Evolutionary conservation across 2,797 vertebrate genomes (phyloP), one percentile per base, ranked within the genome.

Genomic region (Onychomys arenicola): DNA sequence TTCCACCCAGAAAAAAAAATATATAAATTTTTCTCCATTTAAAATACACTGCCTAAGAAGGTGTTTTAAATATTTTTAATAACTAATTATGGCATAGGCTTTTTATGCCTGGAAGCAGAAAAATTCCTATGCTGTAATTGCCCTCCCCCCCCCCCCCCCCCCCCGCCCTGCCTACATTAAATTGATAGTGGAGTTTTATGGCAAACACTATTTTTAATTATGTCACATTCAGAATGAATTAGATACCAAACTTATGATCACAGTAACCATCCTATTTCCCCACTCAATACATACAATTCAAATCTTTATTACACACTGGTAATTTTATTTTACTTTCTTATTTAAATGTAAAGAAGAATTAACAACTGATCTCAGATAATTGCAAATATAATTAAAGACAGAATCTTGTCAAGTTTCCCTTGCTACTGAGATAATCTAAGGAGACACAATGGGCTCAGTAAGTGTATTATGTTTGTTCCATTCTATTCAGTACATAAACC

Each of bases 101-200:
- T 4, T 34, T 67, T 40, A 75, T 57, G 4, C 2, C 49, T 43
- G 55, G 19, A 57, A 59, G 2, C 21, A 91, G 88, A 21, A 61
- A 69, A 88, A 94, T 32, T 88, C 29, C 34, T 49, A 49, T 11
- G 16, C 29, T 87, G 34, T 46, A 32, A 5, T 89, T 84, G 13
- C 27, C 0, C 9, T 11, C 2, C 23, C 46, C 9, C 6, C 6
- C 7, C 2, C 23, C 46, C 9, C 6, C 6, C 7, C n/a, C n/a
- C n/a, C n/a, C n/a, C n/a, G n/a, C n/a, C n/a, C n/a, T n/a, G n/a
- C 6, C 27, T 65, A 63, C 34, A 83, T 34, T 32, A 23, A 91
- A 52, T 2, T 52, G 59, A 88, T 46, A 89, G 63, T 55, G 3
- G 6, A 10, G 25, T 89, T 93, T 77, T 88, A 77, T 17, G 29